Evolutionary conservation across 2,113 vertebrate genomes (phyloP).

Genomic region (Lepisosteus osseus): DNA sequence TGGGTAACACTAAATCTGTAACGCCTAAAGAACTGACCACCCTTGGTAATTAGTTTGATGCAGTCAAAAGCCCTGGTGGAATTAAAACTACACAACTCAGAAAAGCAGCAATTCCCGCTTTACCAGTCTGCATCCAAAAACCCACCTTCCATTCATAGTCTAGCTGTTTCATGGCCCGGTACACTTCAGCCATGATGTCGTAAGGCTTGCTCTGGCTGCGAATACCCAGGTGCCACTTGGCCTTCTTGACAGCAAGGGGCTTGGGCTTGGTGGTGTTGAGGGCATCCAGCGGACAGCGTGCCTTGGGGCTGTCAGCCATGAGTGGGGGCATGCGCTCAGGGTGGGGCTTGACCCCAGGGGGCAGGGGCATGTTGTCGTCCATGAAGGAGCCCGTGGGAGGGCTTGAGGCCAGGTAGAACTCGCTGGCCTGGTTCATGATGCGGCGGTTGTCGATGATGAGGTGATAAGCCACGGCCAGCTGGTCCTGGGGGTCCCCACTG

Average conservation of each 20-base stretch:
- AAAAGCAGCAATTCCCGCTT: too few relatives aligned
- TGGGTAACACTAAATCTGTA: too few relatives aligned
- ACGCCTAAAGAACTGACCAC: too few relatives aligned
- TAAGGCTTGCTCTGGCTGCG: constrained; percentile 94
- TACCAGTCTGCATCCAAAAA: too few relatives aligned
- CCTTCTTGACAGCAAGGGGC: constrained; percentile 90
- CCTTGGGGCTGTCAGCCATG: constrained; percentile 89
- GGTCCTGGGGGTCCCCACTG: constrained; percentile 95
- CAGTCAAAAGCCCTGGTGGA: too few relatives aligned
- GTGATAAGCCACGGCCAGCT: constrained; percentile 93
- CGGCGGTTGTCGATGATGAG: constrained; percentile 96
- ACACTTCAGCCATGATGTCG: constrained; percentile 97
- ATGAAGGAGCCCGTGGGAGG: constrained; percentile 92
- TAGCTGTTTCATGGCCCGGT: constrained; percentile 92
- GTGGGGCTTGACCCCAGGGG: constrained; percentile 88
- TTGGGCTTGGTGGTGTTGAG: constrained; percentile 97
- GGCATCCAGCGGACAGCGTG: constrained; percentile 87
- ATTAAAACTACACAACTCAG: too few relatives aligned
- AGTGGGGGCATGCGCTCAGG: constrained; percentile 94
- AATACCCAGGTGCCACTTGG: constrained; percentile 98
- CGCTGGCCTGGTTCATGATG: constrained; percentile 98
- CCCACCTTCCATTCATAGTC: constrained; percentile 95
- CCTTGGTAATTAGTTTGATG: too few relatives aligned
- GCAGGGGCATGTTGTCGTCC: constrained; percentile 87
- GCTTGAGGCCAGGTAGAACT: constrained; percentile 97